A percentile compares a stretch with the other conserved stretches of the same genome.
Evolutionary conservation across 2,888 invertebrate species (phyloP).

Genomic region (Amiota minor): DNA sequence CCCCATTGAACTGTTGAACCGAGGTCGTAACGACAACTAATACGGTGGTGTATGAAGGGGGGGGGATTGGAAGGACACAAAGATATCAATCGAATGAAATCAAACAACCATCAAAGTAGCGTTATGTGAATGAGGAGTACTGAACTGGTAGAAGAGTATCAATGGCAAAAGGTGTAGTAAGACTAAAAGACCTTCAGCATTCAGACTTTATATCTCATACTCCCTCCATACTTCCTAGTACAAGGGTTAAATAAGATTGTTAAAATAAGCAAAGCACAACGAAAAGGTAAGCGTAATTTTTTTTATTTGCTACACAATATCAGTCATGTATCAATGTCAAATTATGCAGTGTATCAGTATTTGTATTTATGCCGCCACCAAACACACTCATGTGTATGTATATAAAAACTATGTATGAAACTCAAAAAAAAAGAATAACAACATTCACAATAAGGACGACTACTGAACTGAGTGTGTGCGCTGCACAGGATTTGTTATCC

Average conservation of each 20-base stretch:
- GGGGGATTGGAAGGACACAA: slow-evolving; percentile 41
- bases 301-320: slow-evolving; percentile 55
- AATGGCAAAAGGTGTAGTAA: neutral
- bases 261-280: too few species aligned
- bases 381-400: slow-evolving; percentile 34
- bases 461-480: slow-evolving; percentile 1
- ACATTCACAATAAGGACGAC: neutral
- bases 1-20: slow-evolving; percentile 17
- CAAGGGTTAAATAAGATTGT: too few species aligned
- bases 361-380: slow-evolving; percentile 70
- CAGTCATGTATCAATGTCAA: slow-evolving; percentile 74
- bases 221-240: too few species aligned
- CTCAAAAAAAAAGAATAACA: slow-evolving; percentile 17
- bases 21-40: neutral
- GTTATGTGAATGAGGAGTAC: slow-evolving; percentile 54
- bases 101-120: slow-evolving; percentile 69
- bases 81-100: slow-evolving; percentile 68
- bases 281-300: slow-evolving; percentile 42
- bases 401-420: slow-evolving; percentile 43
- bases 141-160: neutral
- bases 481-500: too few species aligned
- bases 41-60: too few species aligned
- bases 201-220: too few species aligned
- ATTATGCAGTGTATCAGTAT: slow-evolving; percentile 74
- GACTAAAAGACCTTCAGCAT: neutral